phyloP scores from a whole-genome alignment of 2,797 vertebrate species.

The Acanthurus tractus region DNA sequence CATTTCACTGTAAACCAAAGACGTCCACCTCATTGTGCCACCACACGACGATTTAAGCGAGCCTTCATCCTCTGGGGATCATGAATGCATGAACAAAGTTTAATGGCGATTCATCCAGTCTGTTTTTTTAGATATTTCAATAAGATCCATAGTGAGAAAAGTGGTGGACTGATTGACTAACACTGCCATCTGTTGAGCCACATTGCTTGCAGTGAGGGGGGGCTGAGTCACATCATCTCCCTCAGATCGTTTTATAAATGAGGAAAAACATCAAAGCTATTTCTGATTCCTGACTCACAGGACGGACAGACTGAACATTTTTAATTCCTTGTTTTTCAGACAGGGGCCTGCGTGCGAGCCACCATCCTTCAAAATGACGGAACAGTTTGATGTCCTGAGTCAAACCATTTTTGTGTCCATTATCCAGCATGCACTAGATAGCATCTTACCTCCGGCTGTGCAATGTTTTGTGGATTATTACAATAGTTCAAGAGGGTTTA shows the following conservation, averaged over 20 bases:
- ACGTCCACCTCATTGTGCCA: not conserved
- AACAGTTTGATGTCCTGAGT: constrained; percentile 63
- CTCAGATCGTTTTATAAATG: constrained; percentile 1
- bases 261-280: not conserved
- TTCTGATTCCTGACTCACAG: not conserved
- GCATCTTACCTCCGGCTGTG: constrained; percentile 60
- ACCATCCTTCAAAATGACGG: constrained; percentile 52
- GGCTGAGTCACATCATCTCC: not conserved
- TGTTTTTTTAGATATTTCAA: not conserved
- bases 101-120: not conserved
- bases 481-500: constrained; percentile 58
- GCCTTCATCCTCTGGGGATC: not conserved
- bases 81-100: not conserved
- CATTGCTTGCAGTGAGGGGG: not conserved
- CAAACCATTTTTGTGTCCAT: constrained; percentile 60
- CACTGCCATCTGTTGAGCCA: not conserved
- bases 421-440: constrained; percentile 52
- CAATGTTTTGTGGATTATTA: constrained; percentile 63
- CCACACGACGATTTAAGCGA: not conserved
- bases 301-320: not conserved
- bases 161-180: not conserved
- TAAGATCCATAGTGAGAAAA: no score
- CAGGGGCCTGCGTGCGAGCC: not conserved
- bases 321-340: constrained; percentile 17
- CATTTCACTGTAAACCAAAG: not conserved